A percentile compares a stretch with the other conserved stretches of the same genome.
phyloP scores from a whole-genome alignment of 1,140 invertebrate genomes.

The Drosophila auraria region DNA sequence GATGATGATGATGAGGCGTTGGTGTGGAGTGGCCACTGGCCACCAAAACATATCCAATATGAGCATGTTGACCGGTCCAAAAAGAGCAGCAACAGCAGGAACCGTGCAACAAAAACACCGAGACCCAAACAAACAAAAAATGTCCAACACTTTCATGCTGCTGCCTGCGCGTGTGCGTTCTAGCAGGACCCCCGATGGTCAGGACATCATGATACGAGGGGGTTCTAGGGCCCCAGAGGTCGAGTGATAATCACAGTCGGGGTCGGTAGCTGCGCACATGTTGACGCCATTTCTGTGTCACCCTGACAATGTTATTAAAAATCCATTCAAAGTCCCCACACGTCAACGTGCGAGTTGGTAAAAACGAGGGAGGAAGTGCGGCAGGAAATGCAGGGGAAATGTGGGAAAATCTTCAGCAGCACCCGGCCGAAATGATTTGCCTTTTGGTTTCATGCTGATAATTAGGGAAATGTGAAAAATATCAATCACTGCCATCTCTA shows the following conservation, averaged over 20 bases:
- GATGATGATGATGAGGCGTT: slow-evolving; percentile 14
- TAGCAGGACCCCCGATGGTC: slow-evolving; percentile 23
- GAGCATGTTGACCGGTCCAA: slow-evolving; percentile 40
- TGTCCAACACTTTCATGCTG: slow-evolving; percentile 56
- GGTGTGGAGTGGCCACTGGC: slow-evolving; percentile 26
- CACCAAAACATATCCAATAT: slow-evolving; percentile 55
- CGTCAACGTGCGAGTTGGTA: slow-evolving; percentile 8
- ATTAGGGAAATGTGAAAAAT: slow-evolving; percentile 21
- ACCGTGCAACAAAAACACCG: slow-evolving; percentile 39
- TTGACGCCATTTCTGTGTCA: slow-evolving; percentile 66
- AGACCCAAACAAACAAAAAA: slow-evolving; percentile 72
- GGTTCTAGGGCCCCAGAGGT: slow-evolving; percentile 1
- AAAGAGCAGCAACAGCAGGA: slow-evolving; percentile 51
- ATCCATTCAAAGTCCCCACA: slow-evolving; percentile 72
- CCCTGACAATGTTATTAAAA: slow-evolving; percentile 81
- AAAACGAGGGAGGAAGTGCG: neutral
- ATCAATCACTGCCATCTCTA: slow-evolving; percentile 33
- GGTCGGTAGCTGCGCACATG: slow-evolving; percentile 64
- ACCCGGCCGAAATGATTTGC: slow-evolving; percentile 32
- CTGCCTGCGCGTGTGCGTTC: slow-evolving; percentile 8
- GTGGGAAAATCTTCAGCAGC: slow-evolving; percentile 1
- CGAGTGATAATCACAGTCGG: slow-evolving; percentile 49
- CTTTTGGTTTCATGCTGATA: slow-evolving; percentile 15
- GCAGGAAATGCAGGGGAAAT: slow-evolving; percentile 7
- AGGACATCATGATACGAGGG: neutral